These are phyloP conservation scores for Ectropis grisescens DNA, from an alignment of 1,140 invertebrate species.

Conservation along the genomic window DNA sequence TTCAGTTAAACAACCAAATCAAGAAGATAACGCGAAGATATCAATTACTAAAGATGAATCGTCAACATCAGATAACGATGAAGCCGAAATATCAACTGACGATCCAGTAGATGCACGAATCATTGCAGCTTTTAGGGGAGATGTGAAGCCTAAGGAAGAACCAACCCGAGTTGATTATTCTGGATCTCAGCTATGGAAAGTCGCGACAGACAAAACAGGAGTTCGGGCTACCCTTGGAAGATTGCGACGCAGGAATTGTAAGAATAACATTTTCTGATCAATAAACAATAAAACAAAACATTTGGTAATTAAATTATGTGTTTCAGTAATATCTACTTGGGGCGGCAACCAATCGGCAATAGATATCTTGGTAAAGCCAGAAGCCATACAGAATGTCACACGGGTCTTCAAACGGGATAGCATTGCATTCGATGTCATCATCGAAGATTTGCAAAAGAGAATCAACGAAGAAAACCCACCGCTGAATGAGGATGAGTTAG, in stretches of 20 bases:
- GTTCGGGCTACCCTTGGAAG: slow-evolving; percentile 35
- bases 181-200: slow-evolving; percentile 72
- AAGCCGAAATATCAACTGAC: slow-evolving; percentile 7
- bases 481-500: slow-evolving; percentile 73
- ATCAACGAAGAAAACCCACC: slow-evolving; percentile 84
- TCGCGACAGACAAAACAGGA: slow-evolving; percentile 49
- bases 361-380: slow-evolving; percentile 76
- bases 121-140: too few relatives aligned
- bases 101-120: slow-evolving; percentile 8
- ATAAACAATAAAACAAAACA: background rate
- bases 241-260: slow-evolving; percentile 46
- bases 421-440: slow-evolving; percentile 77
- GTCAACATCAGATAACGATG: slow-evolving; percentile 6
- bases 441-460: slow-evolving; percentile 80
- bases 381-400: slow-evolving; percentile 68
- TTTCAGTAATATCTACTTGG: slow-evolving; percentile 78
- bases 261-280: slow-evolving; percentile 10
- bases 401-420: slow-evolving; percentile 67
- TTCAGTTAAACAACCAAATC: slow-evolving; percentile 38
- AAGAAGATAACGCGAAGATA: slow-evolving; percentile 8
- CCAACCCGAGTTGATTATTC: slow-evolving; percentile 62
- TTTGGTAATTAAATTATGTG: too few relatives aligned
- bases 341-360: slow-evolving; percentile 75
- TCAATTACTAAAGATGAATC: slow-evolving; percentile 7
- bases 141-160: slow-evolving; percentile 17